Conservation (phyloP, 2,113 vertebrate genomes). For the Mungos mungo region DNA sequence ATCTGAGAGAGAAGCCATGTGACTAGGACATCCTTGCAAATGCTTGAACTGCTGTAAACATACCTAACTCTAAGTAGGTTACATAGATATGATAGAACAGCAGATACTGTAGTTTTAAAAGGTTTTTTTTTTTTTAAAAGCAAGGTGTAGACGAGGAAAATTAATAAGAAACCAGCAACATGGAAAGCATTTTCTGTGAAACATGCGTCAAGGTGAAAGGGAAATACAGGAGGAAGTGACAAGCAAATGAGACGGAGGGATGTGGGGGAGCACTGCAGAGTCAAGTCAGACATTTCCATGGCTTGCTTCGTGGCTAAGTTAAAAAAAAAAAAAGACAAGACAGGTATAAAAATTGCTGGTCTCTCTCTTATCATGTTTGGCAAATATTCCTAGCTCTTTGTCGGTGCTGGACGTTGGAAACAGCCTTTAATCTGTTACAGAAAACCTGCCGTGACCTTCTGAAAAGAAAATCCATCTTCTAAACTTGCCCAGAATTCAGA, state of each 20-base stretch:
- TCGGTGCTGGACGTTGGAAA: not conserved
- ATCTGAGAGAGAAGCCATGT: not conserved
- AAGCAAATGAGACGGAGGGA: not conserved
- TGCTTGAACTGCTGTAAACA: not conserved
- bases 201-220: not conserved
- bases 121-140: not conserved
- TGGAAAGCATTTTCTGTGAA: conserved; percentile 7
- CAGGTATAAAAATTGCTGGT: not conserved
- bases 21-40: not conserved
- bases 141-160: not conserved
- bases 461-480: conserved; percentile 11
- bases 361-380: not conserved
- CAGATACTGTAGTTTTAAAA: not conserved
- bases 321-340: not conserved
- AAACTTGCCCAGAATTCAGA: not conserved
- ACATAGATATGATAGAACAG: not conserved
- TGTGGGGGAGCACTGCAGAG: not conserved
- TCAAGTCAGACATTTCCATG: not conserved
- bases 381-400: conserved; percentile 1
- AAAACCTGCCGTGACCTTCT: not conserved
- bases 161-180: not conserved
- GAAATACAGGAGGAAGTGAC: not conserved
- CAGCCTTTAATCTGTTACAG: not conserved
- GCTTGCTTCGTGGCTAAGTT: not conserved
- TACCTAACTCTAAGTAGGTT: not conserved